These are phyloP conservation scores for Schlechtendalia chinensis DNA, from an alignment of 1,140 invertebrate genomes.

Conservation along the genomic window DNA sequence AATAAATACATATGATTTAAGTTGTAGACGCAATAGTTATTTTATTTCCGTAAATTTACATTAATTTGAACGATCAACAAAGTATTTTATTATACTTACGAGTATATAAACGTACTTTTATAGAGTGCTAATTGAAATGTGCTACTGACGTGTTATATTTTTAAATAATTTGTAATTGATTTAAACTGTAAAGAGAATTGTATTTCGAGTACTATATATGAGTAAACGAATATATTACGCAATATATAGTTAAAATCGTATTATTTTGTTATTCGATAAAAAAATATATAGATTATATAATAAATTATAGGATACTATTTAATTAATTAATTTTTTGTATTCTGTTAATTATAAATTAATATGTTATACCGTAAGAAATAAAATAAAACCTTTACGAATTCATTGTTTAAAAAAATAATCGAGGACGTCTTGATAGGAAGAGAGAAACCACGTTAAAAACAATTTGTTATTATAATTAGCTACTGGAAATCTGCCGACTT, in stretches of 20 bases:
- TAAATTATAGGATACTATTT: background rate
- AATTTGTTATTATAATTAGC: slow-evolving; percentile 34
- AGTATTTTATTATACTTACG: too few species aligned
- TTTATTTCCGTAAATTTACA: too few species aligned
- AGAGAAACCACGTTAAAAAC: background rate
- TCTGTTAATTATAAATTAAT: background rate
- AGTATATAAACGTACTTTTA: too few species aligned
- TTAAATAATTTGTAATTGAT: too few species aligned
- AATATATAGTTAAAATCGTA: background rate
- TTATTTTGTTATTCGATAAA: too few species aligned
- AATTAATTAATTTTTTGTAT: background rate
- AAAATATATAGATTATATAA: background rate
- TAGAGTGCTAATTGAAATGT: too few species aligned
- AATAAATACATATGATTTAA: too few species aligned
- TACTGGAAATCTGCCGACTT: slow-evolving; percentile 10
- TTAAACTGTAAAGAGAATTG: background rate
- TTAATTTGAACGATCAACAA: too few species aligned
- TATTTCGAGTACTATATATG: background rate
- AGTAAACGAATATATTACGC: background rate
- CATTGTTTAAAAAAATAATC: background rate
- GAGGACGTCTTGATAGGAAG: slow-evolving; percentile 6
- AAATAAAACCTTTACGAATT: background rate
- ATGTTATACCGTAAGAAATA: background rate
- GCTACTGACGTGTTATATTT: too few species aligned
- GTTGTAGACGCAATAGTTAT: too few species aligned